Base-by-base conservation (phyloP, 2,113 vertebrate species). In the Corvus hawaiiensis region DNA sequence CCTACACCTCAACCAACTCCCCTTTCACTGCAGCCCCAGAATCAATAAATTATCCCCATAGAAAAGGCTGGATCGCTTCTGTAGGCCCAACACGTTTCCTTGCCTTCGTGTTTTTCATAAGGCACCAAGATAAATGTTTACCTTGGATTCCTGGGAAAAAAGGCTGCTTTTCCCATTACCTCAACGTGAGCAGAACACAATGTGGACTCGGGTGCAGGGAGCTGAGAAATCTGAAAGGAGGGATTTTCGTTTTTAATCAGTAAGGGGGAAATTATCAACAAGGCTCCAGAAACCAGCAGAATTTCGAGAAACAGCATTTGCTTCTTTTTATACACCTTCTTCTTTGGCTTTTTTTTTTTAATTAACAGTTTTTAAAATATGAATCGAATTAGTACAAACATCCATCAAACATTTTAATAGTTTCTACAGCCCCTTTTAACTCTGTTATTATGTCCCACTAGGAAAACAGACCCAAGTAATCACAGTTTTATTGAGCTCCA, bases 111-210 rank as follows among this genome's bases (percentile, higher is more conserved):
- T 91, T 98, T 97, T 97, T 97, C 97, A 87, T 89, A 77, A 96
- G 66, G 96, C 98, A 97, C 97, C 96, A 98, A 98, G 97, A 98
- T 90, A 97, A 98, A 98, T 97, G 98, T 98, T 98, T 97, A 90
- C 97, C 97, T 98, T 97, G 96, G 97, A 94, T 63, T 68, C 92
- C 94, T 93, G 93, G 86, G 8, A 49, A 49, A 49, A 49, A 94
- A 87, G 94, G 86, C 97, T 97, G 97, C 95, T 98, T 98, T 98
- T 98, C 94, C 97, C 97, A 98, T 98, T 97, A 97, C 97, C 97
- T 98, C 92, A 90, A 79, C 21, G 44, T 28, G 77, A 90, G 90
- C 96, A 91, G 90, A 92, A 96, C 91, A 63, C 85, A 27, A 51
- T 3, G 9, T 59, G 86, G 79, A 72, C 82, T 71, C 0, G 2